A percentile compares a stretch with the other conserved stretches of the same genome.
Evolutionary conservation across 2,888 invertebrate species (phyloP).

Genomic region (Xylocampa areola): DNA sequence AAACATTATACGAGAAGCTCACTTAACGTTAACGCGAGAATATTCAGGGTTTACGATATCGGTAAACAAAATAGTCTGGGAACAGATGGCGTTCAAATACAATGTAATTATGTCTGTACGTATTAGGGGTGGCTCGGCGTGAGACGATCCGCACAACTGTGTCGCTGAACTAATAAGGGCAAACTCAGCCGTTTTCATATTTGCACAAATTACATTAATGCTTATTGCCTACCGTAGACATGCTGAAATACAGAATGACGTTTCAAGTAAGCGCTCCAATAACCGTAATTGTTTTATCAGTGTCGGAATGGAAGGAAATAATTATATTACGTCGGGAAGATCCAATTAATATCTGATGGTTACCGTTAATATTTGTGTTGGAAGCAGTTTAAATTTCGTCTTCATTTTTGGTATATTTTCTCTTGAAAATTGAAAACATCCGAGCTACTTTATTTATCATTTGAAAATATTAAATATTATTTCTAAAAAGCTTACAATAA

Average conservation of each 20-base stretch:
- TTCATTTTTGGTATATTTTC: conserved; percentile 7
- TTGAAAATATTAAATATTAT: no score
- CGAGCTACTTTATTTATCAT: no score
- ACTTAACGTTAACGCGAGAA: conserved; percentile 31
- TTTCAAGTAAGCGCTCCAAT: conserved; percentile 56
- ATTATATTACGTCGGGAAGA: conserved; percentile 55
- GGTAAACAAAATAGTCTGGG: conserved; percentile 58
- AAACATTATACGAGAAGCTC: conserved; percentile 26
- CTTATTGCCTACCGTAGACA: conserved; percentile 76
- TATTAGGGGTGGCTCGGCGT: conserved; percentile 64
- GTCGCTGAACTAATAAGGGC: conserved; percentile 80
- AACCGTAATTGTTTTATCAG: conserved; percentile 61
- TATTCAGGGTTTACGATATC: conserved; percentile 49
- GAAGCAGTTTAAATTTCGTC: conserved; percentile 30
- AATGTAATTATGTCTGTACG: conserved; percentile 75
- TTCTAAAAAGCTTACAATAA: no score
- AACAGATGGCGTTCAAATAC: conserved; percentile 69
- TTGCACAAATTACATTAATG: conserved; percentile 85
- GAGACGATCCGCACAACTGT: conserved; percentile 67
- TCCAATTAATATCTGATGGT: conserved; percentile 56
- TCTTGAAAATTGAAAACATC: not conserved
- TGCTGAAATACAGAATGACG: conserved; percentile 67
- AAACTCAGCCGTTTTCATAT: conserved; percentile 82
- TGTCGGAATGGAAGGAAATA: conserved; percentile 49
- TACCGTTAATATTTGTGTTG: conserved; percentile 37